A percentile compares a stretch with the other conserved stretches of the same genome.
These are phyloP conservation scores for Myanophis thanlyinensis DNA, from an alignment of 2,113 vertebrate species.

Conservation along the genomic window DNA sequence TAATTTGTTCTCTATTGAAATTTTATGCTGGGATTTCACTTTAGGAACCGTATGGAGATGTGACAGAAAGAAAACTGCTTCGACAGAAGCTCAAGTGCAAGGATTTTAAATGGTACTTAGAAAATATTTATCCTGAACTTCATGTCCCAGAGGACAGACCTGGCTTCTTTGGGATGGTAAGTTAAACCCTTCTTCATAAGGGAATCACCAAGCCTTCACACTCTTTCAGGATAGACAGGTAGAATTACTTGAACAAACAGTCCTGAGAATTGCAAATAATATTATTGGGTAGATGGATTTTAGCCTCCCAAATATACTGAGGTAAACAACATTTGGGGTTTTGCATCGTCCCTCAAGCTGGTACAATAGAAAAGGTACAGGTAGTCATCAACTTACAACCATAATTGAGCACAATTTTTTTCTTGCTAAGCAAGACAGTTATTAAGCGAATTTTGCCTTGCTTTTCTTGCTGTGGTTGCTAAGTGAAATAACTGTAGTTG, in stretches of 20 bases:
- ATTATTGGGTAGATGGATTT: neutral
- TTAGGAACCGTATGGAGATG: conserved; percentile 93
- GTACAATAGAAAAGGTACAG: neutral
- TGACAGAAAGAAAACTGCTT: conserved; percentile 82
- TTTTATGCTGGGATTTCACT: conserved; percentile 2
- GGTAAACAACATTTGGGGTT: neutral
- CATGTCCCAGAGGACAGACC: conserved; percentile 84
- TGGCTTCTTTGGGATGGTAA: conserved; percentile 95
- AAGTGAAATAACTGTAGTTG: neutral
- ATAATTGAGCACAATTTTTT: neutral
- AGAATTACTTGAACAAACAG: neutral
- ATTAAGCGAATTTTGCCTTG: neutral
- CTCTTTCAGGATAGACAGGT: neutral
- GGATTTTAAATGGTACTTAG: conserved; percentile 90
- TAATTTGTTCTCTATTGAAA: neutral
- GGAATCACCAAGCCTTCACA: neutral
- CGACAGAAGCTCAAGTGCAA: conserved; percentile 85
- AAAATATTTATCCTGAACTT: conserved; percentile 90
- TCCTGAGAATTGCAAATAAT: neutral
- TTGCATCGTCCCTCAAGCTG: neutral
- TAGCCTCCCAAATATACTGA: neutral
- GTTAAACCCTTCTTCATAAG: conserved; percentile 21
- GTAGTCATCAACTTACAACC: neutral
- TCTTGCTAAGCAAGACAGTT: neutral
- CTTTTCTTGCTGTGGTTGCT: neutral